Evolutionary conservation across 2,797 vertebrate species (phyloP), one percentile per base, ranked within the genome.

Genomic region (Dicrostonyx torquatus): DNA sequence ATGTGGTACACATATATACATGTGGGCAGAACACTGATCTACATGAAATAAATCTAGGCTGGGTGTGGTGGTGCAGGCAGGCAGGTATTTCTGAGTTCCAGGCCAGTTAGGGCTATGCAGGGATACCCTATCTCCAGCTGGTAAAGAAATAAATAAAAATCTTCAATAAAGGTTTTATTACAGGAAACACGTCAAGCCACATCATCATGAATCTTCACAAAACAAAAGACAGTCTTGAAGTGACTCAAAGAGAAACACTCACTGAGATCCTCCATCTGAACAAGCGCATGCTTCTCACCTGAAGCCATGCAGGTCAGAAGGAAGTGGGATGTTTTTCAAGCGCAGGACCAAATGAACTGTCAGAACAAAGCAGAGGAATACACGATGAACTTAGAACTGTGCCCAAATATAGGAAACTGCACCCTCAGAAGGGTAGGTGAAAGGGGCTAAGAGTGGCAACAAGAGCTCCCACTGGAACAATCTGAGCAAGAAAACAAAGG

Each of bases 201-300:
- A 66, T 93, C 55, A 91, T 58, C 94, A 87, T 68, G 64, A 64
- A 96, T 90, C 29, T 62, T 89, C 40, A 58, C 50, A 84, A 87
- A 77, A 80, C 50, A 84, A 48, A 89, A 55, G n/a, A 73, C 87
- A 70, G 55, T 80, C 64, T 73, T 75, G 26, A 90, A 94, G 31
- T 90, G 50, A 79, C 64, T 29, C 50, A 86, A 91, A 76, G 37
- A 64, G 22, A 88, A 95, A 93, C 70, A 62, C 80, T 68, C 82
- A 68, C 13, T 80, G 48, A 79, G 37, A 14, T n/a, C 31, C 43
- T 43, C 43, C 34, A 13, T 85, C 43, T 68, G 43, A 85, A 50
- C n/a, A 6, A 68, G 43, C 37, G 18, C 40, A 92, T 20, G 82
- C 64, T 89, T 91, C 68, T 82, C 53, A 93, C 62, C 60, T 50